phyloP scores from a whole-genome alignment of 35 echinoderm and acorn worm genomes.

The Ophiothrix spiculata region DNA sequence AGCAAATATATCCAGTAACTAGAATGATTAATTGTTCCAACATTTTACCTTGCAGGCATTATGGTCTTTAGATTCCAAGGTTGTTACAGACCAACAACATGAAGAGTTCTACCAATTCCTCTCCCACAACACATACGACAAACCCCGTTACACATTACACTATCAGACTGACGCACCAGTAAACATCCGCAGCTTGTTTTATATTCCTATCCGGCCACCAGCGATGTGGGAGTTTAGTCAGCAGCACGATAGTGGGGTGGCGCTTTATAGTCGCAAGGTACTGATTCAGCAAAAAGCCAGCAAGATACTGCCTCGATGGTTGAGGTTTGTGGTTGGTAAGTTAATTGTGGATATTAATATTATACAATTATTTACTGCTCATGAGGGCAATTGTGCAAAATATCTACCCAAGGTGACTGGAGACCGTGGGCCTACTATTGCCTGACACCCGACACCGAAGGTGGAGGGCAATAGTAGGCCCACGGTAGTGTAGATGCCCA shows the following conservation, averaged over 20 bases:
- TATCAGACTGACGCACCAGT: constrained; percentile 88
- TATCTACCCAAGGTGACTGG: too few species aligned
- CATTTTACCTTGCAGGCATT: constrained; percentile 54
- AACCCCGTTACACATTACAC: constrained; percentile 80
- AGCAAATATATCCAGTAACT: too few species aligned
- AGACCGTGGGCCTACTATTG: too few species aligned
- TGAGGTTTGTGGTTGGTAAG: constrained; percentile 88
- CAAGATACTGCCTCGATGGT: constrained; percentile 94
- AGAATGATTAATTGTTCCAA: too few species aligned
- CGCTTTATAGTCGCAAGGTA: constrained; percentile 84
- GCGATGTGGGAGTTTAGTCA: constrained; percentile 90
- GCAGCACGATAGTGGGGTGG: constrained; percentile 69
- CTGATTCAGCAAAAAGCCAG: constrained; percentile 86
- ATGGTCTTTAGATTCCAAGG: constrained; percentile 69
- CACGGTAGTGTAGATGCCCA: too few species aligned
- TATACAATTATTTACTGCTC: too few species aligned
- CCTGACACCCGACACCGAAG: too few species aligned
- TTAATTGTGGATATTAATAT: too few species aligned
- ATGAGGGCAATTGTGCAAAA: too few species aligned
- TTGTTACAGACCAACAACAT: constrained; percentile 72
- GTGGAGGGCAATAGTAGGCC: too few species aligned
- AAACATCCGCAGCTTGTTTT: constrained; percentile 87
- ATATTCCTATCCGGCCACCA: constrained; percentile 72
- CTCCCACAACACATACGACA: constrained; percentile 75
- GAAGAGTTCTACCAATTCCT: constrained; percentile 87